Evolutionary conservation across 2,113 vertebrate species (phyloP), one percentile per base, ranked within the genome.

Genomic region (Rutilus rutilus): DNA sequence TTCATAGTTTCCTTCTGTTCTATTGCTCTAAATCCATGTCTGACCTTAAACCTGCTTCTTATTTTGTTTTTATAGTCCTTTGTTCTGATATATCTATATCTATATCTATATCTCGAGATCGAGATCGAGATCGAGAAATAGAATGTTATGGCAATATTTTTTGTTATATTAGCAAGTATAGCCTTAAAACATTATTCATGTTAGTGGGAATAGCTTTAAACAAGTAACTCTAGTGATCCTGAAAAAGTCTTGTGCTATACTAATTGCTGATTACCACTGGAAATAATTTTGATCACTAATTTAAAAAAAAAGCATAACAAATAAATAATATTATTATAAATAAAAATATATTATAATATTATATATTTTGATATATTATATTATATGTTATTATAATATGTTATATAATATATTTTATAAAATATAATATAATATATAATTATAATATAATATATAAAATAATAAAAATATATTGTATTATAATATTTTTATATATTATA

Each of bases 1-100:
- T 54, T 81, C 78, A 86, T 85, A 52, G 30, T 78, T 78, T 85
- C 84, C 84, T 69, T 78, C 75, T 54, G 47, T 54, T 78, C 52
- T 85, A 6, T 76, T 52, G 27, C 86, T 77, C 52, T 65, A 12
- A 60, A 50, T 21, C 36, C 47, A 17, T 59, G 27, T 19, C 64
- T 62, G 57, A 79, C 54, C 57, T 69, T 82, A 69, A 45, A 82
- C 42, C 27, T 36, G 67, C 27, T 52, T 36, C 30, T 67, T 69
- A 30, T 21, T 65, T 82, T 33, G 42, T 30, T 67, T 65, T 47
- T 27, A 30, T 78, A 19, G n/a, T 11, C n/a, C 60, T 47, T 80
- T 65, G 39, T 64, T 80, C n/a, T 27, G 36, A 52, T 57, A 12
- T 47, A 47, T 47, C 3, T 47, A 47, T 47, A 12, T 47, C 12